Evolutionary conservation across 2,113 vertebrate genomes (phyloP).

Genomic region (Rhizomys pruinosus): DNA sequence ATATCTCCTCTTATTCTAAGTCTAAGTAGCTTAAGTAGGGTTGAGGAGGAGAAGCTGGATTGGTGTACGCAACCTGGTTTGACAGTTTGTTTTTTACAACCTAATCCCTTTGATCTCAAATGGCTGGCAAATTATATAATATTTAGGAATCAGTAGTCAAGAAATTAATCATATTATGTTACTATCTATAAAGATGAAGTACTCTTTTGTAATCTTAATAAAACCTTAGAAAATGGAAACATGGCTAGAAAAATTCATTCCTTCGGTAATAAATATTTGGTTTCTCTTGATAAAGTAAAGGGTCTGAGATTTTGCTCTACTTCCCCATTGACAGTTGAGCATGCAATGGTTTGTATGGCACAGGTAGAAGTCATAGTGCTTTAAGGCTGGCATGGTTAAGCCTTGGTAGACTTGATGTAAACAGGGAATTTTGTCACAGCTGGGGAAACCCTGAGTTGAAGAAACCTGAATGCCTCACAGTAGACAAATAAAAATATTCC

Average conservation of each 20-base stretch:
- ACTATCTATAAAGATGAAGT: conserved; percentile 12
- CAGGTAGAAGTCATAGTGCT: background rate
- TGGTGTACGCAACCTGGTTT: background rate
- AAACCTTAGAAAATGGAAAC: background rate
- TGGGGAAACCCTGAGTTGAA: background rate
- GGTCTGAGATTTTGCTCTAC: background rate
- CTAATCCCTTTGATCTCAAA: background rate
- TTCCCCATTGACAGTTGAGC: background rate
- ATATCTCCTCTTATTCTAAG: background rate
- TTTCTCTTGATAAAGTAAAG: background rate
- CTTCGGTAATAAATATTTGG: background rate
- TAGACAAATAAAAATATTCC: background rate
- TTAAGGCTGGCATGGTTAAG: background rate
- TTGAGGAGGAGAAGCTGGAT: background rate
- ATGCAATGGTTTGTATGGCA: background rate
- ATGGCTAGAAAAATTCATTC: background rate
- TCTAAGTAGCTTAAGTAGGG: background rate
- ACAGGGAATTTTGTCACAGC: background rate
- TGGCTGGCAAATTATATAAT: background rate
- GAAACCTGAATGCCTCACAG: conserved; percentile 12
- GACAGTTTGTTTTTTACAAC: background rate
- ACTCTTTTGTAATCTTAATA: background rate
- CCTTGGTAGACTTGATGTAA: background rate
- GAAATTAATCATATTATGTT: conserved; percentile 27
- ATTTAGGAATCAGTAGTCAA: conserved; percentile 12